Evolutionary conservation across 2,797 vertebrate genomes (phyloP).

Genomic region (Siniperca undulata): DNA sequence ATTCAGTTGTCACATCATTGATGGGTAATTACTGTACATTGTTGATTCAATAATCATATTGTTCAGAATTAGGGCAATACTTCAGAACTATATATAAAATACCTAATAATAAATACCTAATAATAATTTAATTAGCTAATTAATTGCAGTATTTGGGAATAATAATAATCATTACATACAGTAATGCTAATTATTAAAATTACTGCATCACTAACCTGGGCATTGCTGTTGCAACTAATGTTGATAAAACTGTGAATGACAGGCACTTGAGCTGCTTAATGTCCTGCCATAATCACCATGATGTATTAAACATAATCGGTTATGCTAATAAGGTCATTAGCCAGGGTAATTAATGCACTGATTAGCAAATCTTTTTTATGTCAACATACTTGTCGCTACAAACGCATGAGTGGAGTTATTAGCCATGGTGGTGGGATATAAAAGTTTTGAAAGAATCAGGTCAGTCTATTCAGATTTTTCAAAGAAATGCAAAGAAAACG

Average conservation of each 20-base stretch:
- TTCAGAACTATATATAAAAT: neutral
- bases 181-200: neutral
- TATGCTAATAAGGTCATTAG: slow-evolving; percentile 55
- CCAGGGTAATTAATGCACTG: slow-evolving; percentile 37
- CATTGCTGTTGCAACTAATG: neutral
- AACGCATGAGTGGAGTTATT: slow-evolving; percentile 18
- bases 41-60: neutral
- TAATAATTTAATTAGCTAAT: no score
- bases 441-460: slow-evolving; percentile 28
- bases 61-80: neutral
- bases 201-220: neutral
- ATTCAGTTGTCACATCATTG: no score
- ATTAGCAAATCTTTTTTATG: slow-evolving; percentile 44
- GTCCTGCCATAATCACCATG: slow-evolving; percentile 42
- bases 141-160: neutral
- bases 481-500: slow-evolving; percentile 1
- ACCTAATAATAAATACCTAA: neutral
- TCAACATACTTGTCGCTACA: slow-evolving; percentile 3
- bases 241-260: slow-evolving; percentile 1
- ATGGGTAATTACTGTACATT: neutral
- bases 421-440: neutral
- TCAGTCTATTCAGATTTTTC: neutral
- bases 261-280: slow-evolving; percentile 46
- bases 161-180: neutral
- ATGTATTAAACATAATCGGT: slow-evolving; percentile 42